Base-by-base conservation (phyloP, 2,888 invertebrate species). In the Clusia tigrina region DNA sequence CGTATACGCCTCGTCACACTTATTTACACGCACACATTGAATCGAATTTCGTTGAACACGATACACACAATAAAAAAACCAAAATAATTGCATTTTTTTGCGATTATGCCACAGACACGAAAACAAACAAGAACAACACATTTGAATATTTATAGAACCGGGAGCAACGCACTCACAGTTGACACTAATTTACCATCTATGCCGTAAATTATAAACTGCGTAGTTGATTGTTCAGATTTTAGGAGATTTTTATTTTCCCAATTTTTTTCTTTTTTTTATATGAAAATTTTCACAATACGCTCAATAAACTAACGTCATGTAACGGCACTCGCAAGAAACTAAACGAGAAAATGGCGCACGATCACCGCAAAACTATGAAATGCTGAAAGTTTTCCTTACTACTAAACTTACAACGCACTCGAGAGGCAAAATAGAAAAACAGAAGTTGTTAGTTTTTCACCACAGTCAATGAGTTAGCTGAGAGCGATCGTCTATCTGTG, bases 361-460 rank as follows among this genome's bases (percentile, higher is more conserved):
- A 63, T 63, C 62, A 51, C 2, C 53, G 48, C 17, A 42, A 60
- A 64, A 67, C 61, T 61, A 62, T 59, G 55, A 48, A 32, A 32
- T 12, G 32, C 32, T 9, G 15, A 63, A 66, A 54, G 46, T 48
- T 62, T 62, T 62, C 51, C 54, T 18, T 52, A 38, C 23, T 22
- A 48, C 42, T 38, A 64, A 60, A 61, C 57, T 62, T 56, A 63
- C 52, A 60, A 56, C 52, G 51, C 62, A 17, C 12, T 38, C 10
- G 20, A 17, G 51, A 17, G 18, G 15, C 32, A 6, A 10, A 20
- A 53, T n/a, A n/a, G 26, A 54, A 24, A 38, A 58, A 24, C 26
- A 48, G 37, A 59, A 23, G 32, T 53, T 59, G 59, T 67, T 67
- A 67, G 67, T 67, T 67, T 67, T 67, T 65, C 67, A 67, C 65